phyloP scores from a whole-genome alignment of 1,140 invertebrate genomes.

The Pseudomyrmex flavicornis region DNA sequence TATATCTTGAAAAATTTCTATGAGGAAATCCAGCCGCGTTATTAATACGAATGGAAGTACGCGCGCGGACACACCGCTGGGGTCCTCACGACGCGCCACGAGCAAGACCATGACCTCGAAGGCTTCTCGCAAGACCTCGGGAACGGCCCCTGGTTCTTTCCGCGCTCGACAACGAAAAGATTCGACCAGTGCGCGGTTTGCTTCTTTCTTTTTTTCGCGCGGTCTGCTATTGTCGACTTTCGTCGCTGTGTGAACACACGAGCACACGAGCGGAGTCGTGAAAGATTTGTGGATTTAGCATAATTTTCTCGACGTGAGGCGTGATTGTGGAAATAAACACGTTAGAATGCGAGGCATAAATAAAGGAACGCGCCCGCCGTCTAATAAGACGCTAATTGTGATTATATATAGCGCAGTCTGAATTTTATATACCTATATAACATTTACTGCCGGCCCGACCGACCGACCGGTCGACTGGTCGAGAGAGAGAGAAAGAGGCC shows the following conservation, averaged over 20 bases:
- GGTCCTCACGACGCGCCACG: constrained; percentile 77
- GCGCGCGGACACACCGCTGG: constrained; percentile 77
- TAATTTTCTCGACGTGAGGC: no score
- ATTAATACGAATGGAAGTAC: constrained; percentile 77
- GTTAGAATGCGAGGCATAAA: constrained; percentile 68
- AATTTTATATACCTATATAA: constrained; percentile 76
- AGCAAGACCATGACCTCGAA: constrained; percentile 76
- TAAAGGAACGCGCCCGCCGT: constrained; percentile 63
- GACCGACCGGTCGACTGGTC: constrained; percentile 64
- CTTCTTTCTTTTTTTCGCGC: constrained; percentile 4
- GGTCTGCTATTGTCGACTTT: constrained; percentile 19
- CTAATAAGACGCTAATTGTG: constrained; percentile 75
- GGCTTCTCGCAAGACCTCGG: constrained; percentile 47
- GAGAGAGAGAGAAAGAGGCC: constrained; percentile 12
- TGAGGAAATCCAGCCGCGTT: constrained; percentile 69
- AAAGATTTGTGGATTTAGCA: background rate
- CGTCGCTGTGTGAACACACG: constrained; percentile 26
- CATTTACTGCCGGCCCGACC: constrained; percentile 69
- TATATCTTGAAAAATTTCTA: no score
- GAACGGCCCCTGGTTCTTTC: constrained; percentile 60
- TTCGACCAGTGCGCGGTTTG: constrained; percentile 58
- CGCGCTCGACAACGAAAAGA: constrained; percentile 48
- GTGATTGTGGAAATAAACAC: constrained; percentile 52
- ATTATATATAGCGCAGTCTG: constrained; percentile 72
- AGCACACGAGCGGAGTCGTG: background rate